These are phyloP conservation scores for Laticauda colubrina DNA, from an alignment of 2,113 vertebrate genomes.

Conservation along the genomic window DNA sequence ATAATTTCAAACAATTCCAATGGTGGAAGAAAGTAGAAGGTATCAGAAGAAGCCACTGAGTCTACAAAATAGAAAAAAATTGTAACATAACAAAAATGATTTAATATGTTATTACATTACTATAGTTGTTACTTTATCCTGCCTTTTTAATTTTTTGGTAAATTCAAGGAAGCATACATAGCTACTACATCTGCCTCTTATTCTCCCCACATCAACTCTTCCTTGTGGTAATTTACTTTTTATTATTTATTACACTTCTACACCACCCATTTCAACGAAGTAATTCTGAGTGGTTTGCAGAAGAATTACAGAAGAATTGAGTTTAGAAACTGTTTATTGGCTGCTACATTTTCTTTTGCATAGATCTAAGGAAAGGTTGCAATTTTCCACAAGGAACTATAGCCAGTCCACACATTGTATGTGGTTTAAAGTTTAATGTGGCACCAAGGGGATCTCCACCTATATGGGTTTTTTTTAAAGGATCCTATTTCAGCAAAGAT, in stretches of 20 bases:
- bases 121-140: background rate
- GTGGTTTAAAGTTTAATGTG: background rate
- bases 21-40: background rate
- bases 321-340: background rate
- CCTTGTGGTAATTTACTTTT: background rate
- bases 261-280: background rate
- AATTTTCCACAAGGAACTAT: background rate
- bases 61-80: background rate
- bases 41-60: background rate
- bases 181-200: background rate
- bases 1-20: background rate
- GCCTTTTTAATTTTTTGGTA: background rate
- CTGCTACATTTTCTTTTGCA: background rate
- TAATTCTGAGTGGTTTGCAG: background rate
- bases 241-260: background rate
- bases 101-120: background rate
- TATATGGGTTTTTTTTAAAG: background rate
- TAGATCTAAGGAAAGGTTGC: background rate
- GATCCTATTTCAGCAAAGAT: background rate
- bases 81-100: background rate
- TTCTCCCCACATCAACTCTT: background rate
- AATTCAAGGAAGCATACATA: background rate
- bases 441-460: background rate
- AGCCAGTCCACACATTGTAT: background rate
- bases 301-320: background rate